These are phyloP conservation scores for Trichogramma dendrolimi DNA, from an alignment of 2,888 invertebrate species.

Conservation along the genomic window DNA sequence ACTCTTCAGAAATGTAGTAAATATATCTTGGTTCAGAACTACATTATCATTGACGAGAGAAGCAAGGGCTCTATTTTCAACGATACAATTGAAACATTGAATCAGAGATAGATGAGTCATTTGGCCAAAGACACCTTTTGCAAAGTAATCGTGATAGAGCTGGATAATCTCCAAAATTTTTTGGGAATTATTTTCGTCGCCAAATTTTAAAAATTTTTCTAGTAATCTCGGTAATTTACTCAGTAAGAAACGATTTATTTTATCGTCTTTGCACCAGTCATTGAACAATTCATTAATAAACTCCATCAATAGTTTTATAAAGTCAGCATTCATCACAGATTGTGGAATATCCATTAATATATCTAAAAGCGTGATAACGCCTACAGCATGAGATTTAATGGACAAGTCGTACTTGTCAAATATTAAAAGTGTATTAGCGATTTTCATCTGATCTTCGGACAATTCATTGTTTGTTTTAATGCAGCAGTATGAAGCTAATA, in stretches of 20 bases:
- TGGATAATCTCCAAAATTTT: constrained; percentile 29
- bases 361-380: constrained; percentile 46
- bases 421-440: constrained; percentile 38
- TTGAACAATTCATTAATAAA: constrained; percentile 39
- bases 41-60: constrained; percentile 22
- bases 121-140: constrained; percentile 45
- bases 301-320: constrained; percentile 30
- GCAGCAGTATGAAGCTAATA: constrained; percentile 40
- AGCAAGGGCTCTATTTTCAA: constrained; percentile 39
- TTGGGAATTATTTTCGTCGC: constrained; percentile 18
- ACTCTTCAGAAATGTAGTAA: constrained; percentile 43
- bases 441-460: constrained; percentile 32
- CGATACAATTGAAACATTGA: constrained; percentile 49
- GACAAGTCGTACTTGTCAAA: constrained; percentile 36
- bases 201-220: constrained; percentile 8
- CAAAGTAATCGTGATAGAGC: constrained; percentile 28
- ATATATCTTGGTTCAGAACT: constrained; percentile 19
- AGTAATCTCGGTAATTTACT: constrained; percentile 42
- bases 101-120: constrained; percentile 47
- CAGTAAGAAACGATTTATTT: constrained; percentile 44
- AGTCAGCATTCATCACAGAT: constrained; percentile 19
- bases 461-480: constrained; percentile 30
- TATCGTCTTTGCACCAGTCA: constrained; percentile 41
- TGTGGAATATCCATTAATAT: constrained; percentile 34
- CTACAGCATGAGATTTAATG: constrained; percentile 35